Base-by-base conservation (phyloP, 2,888 invertebrate genomes). In the Abrostola triplasia region DNA sequence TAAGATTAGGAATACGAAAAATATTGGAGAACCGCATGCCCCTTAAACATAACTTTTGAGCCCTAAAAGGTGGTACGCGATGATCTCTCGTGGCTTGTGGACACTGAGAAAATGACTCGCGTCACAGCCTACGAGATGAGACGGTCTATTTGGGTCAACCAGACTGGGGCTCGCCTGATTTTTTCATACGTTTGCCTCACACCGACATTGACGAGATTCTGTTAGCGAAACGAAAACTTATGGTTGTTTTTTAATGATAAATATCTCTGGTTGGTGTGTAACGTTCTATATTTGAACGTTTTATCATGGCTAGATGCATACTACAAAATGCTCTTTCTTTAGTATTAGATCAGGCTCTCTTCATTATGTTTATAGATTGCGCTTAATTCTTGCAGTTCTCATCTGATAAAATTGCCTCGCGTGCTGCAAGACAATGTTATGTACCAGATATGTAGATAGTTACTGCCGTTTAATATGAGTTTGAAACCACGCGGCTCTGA, bases 81-180 rank as follows among this genome's bases (percentile, higher is more conserved):
- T 73, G 61, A 59, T 68, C 78, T 81, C 84, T 77, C 66, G 58
- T 82, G 57, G 72, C 81, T 83, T 84, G 77, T 56, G 60, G 60
- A 60, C 67, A 61, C 69, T 66, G 65, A 64, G 73, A 77, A 80
- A 83, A 80, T 80, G 81, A 81, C 77, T 67, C 76, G 70, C 72
- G 77, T 70, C 75, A 58, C 59, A 74, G 79, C 71, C 77, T 74
- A 65, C 71, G 74, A 81, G 81, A 81, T 84, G 84, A 80, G 86
- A 81, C 77, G 67, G 71, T 77, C 65, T 86, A 90, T 90, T 84
- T 88, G 77, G 91, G 90, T 90, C 91, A 90, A 84, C 87, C 84
- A 79, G 64, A 81, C 81, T 73, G 68, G 78, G 76, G 70, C 77
- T 79, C 77, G 74, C 68, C 59, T 75, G 75, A 73, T 80, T 80